Evolutionary conservation across 64 coral and sea anemone species (phyloP).

Genomic region (Trachythela sp.): DNA sequence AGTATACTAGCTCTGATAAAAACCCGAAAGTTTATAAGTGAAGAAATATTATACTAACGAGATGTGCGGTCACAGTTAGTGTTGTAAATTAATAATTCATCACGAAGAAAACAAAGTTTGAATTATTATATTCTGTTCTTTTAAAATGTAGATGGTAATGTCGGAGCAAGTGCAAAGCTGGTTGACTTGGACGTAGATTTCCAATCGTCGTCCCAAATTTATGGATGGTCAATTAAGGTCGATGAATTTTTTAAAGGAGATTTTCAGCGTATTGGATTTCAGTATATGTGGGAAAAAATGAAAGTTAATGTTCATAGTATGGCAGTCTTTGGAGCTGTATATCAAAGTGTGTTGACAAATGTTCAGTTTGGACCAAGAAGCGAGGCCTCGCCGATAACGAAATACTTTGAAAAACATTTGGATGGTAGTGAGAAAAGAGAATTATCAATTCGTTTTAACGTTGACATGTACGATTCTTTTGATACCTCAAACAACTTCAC

Average conservation of each 20-base stretch:
- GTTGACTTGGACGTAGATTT: neutral
- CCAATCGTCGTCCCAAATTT: neutral
- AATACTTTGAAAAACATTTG: conserved; percentile 9
- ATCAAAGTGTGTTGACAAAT: conserved; percentile 39
- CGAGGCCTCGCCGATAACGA: neutral
- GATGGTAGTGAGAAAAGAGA: conserved; percentile 25
- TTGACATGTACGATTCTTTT: conserved; percentile 29
- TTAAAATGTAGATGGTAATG: neutral
- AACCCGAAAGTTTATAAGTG: too few species aligned
- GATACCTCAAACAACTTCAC: conserved; percentile 5
- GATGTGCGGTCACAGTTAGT: too few species aligned
- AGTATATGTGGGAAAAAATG: neutral
- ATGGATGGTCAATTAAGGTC: neutral
- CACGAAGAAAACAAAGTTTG: too few species aligned
- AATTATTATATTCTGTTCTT: too few species aligned
- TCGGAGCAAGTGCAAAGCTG: neutral
- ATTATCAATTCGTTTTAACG: conserved; percentile 56
- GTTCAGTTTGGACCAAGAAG: conserved; percentile 24
- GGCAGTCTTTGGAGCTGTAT: neutral
- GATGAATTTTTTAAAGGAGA: neutral
- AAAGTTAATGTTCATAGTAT: neutral
- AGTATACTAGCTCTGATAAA: too few species aligned
- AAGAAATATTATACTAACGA: too few species aligned
- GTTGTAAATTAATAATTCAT: too few species aligned
- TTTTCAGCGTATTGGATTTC: neutral